These are phyloP conservation scores for Malacosoma neustria DNA, from an alignment of 2,888 invertebrate genomes.

Conservation along the genomic window DNA sequence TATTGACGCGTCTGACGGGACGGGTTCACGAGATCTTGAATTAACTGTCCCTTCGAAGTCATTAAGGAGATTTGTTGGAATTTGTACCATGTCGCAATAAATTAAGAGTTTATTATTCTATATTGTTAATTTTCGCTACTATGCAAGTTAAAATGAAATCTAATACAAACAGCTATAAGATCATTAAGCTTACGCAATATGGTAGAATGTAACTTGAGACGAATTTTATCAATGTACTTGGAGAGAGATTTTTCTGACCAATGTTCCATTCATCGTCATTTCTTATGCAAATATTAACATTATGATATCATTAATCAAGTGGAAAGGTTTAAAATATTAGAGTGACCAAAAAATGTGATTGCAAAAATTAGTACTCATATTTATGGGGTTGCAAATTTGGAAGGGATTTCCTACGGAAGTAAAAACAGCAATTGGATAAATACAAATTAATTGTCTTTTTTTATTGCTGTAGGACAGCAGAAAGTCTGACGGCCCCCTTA, in stretches of 20 bases:
- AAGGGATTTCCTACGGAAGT: no score
- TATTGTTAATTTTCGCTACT: not conserved
- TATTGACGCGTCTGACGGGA: slow-evolving; percentile 62
- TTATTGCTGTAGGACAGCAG: no score
- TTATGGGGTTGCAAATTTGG: no score
- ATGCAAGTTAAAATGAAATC: not conserved
- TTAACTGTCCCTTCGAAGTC: slow-evolving; percentile 2
- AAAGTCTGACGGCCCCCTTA: no score
- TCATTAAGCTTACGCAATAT: not conserved
- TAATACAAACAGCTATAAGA: not conserved
- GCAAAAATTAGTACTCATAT: no score
- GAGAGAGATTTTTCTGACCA: slow-evolving; percentile 41
- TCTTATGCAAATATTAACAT: slow-evolving; percentile 74
- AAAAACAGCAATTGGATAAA: no score
- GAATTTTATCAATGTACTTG: slow-evolving; percentile 49
- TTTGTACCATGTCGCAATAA: slow-evolving; percentile 20
- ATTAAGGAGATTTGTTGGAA: slow-evolving; percentile 8
- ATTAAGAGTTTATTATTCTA: not conserved
- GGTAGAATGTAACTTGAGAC: slow-evolving; percentile 28
- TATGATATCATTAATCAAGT: slow-evolving; percentile 67
- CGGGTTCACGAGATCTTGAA: slow-evolving; percentile 36
- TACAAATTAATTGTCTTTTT: no score
- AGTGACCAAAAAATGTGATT: no score
- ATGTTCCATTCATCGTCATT: slow-evolving; percentile 61
- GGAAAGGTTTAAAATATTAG: slow-evolving; percentile 4